Conservation (phyloP, 1,140 invertebrate genomes). For the Gryon sp. region DNA sequence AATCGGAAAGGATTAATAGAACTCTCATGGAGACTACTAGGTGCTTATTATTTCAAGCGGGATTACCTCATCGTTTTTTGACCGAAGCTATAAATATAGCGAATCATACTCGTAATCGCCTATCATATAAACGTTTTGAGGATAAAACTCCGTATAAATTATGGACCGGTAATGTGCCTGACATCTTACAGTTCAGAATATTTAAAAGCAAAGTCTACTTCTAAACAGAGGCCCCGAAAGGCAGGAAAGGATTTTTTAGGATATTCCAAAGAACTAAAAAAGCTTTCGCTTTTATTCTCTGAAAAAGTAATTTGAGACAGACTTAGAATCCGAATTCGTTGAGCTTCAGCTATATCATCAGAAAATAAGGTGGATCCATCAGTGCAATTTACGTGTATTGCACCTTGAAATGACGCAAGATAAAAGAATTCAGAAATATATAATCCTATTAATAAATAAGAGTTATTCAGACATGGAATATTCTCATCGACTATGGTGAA, state of each 20-base stretch:
- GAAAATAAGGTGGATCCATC: no score
- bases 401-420: no score
- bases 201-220: conserved; percentile 45
- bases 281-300: conserved; percentile 50
- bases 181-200: background rate
- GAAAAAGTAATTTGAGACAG: no score
- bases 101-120: conserved; percentile 69
- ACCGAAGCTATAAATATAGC: conserved; percentile 29
- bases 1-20: conserved; percentile 68
- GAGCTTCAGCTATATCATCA: no score
- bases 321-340: no score
- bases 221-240: conserved; percentile 44
- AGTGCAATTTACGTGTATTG: no score
- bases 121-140: conserved; percentile 16
- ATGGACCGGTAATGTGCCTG: background rate
- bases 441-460: no score
- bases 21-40: conserved; percentile 59
- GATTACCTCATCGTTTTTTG: conserved; percentile 12
- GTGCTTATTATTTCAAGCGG: conserved; percentile 13
- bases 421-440: no score
- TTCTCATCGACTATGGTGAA: no score
- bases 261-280: conserved; percentile 62
- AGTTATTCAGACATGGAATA: no score
- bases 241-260: conserved; percentile 66
- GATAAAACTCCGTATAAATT: background rate